Evolutionary conservation across 2,797 vertebrate species (phyloP).

Genomic region (Muscicapa striata): DNA sequence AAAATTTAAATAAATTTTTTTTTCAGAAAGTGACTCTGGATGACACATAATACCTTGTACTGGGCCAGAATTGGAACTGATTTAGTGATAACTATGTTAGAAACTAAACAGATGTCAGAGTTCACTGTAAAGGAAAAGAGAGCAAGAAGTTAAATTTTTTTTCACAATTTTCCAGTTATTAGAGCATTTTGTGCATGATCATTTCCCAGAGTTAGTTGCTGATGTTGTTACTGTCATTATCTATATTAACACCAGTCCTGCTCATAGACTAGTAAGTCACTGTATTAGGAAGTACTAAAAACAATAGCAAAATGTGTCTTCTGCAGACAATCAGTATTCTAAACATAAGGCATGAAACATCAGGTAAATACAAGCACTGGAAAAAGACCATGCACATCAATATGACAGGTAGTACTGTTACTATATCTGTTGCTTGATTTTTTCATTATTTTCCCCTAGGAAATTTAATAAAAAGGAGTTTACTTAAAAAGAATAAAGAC

Average conservation of each 20-base stretch:
- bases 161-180: not conserved
- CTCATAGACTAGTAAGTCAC: not conserved
- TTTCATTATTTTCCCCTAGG: not conserved
- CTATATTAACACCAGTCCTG: not conserved
- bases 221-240: not conserved
- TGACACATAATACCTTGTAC: not conserved
- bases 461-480: not conserved
- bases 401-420: not conserved
- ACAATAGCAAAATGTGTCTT: not conserved
- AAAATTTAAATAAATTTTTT: not conserved
- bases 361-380: not conserved
- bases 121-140: not conserved
- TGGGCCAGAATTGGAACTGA: not conserved
- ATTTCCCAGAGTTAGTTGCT: not conserved
- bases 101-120: not conserved
- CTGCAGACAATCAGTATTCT: not conserved
- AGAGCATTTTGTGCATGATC: not conserved
- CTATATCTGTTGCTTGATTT: not conserved
- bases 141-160: not conserved
- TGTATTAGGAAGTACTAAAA: not conserved
- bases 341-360: not conserved
- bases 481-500: not conserved
- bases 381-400: not conserved
- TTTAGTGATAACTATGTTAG: not conserved
- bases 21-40: not conserved